Evolutionary conservation across 2,888 invertebrate species (phyloP).

Genomic region (Caenorhabditis angaria): DNA sequence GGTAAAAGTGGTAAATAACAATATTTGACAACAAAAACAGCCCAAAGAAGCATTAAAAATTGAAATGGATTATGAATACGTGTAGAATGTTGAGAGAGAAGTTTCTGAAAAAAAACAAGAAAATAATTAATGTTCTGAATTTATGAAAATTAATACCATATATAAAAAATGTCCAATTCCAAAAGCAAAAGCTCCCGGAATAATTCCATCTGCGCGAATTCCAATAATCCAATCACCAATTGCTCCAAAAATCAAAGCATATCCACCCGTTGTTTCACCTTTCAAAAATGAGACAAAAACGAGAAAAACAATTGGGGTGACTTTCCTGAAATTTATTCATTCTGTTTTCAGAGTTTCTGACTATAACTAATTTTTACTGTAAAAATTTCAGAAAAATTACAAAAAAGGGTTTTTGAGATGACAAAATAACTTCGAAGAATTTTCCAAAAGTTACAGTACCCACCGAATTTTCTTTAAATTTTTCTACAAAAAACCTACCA

Average conservation of each 20-base stretch:
- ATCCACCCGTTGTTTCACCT: slow-evolving; percentile 11
- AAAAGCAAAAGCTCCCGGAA: slow-evolving; percentile 60
- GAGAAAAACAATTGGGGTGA: slow-evolving; percentile 52
- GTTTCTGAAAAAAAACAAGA: slow-evolving; percentile 23
- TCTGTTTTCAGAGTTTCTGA: not conserved
- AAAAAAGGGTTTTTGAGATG: not conserved
- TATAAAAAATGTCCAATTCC: slow-evolving; percentile 62
- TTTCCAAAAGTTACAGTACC: too few relatives aligned
- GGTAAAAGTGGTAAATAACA: slow-evolving; percentile 42
- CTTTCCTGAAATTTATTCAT: slow-evolving; percentile 48
- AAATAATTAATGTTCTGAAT: not conserved
- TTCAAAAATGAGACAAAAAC: slow-evolving; percentile 20
- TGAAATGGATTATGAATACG: slow-evolving; percentile 33
- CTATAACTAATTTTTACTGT: not conserved
- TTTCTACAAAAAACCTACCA: slow-evolving; percentile 44
- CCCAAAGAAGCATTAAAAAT: slow-evolving; percentile 42
- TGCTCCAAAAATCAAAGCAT: slow-evolving; percentile 56
- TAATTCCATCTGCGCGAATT: slow-evolving; percentile 52
- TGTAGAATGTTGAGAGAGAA: slow-evolving; percentile 27
- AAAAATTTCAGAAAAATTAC: not conserved
- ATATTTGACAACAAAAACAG: slow-evolving; percentile 43
- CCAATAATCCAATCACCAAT: slow-evolving; percentile 64
- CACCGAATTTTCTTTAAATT: too few relatives aligned
- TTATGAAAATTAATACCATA: slow-evolving; percentile 34
- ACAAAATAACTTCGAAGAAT: not conserved